Evolutionary conservation across 2,888 invertebrate genomes (phyloP), one percentile per base, ranked within the genome.

Genomic region (Gastracanthus pulcherrimus): DNA sequence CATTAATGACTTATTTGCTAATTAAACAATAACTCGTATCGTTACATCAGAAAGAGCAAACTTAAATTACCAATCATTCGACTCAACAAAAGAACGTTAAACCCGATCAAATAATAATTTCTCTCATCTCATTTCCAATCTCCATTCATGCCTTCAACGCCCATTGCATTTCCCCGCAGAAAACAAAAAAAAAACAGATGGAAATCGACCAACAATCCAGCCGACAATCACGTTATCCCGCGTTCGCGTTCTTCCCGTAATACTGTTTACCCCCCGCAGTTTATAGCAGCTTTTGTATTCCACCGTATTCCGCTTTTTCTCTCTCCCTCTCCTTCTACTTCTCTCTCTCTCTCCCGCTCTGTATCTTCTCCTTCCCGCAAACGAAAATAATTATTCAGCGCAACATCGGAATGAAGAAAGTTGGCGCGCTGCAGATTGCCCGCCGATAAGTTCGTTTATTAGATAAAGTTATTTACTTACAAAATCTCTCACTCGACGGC

Each of bases 381-480:
- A n/a, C n/a, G n/a, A 45, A 55, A 66, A 79, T 72, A 79, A 79
- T 79, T 79, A 79, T 79, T 72, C 72, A 72, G 26, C 55, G 45
- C 48, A 75, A 41, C 58, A 75, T 72, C 66, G 51, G 41, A 67
- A 80, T 76, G 76, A 76, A 70, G 72, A 80, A 77, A 81, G 80
- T 79, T 79, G 11, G 9, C 23, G 31, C 48, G 23, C 51, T 51
- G 51, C 51, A 23, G 51, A 51, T 51, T 51, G 51, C 23, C 4
- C 67, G 19, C 19, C 58, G 66, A 74, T 79, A 79, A 79, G 75
- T 81, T 81, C 60, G 77, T 75, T 82, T 82, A 82, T 82, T 75
- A 72, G 70, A 62, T 70, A 82, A 82, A 82, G 78, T 82, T 82
- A 72, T 70, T 80, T 31, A 11, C 45, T 45, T 51, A 34, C 23